phyloP scores from a whole-genome alignment of 23 tunicate species.

The Trididemnum clinides region DNA sequence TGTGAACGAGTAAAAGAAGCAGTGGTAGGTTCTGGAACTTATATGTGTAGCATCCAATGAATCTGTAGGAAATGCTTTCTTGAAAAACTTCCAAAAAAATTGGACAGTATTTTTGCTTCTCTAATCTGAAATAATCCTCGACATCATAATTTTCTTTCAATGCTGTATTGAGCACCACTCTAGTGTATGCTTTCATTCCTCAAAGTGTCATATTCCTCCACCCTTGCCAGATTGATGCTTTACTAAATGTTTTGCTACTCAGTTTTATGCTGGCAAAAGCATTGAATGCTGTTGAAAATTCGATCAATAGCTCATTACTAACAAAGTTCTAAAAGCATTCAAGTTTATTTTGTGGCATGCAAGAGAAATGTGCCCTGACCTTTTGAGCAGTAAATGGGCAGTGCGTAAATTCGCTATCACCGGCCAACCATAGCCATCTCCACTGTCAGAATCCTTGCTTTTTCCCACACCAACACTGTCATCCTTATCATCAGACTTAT shows the following conservation, averaged over 20 bases:
- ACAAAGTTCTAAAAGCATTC: not conserved
- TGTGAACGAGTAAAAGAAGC: too few species aligned
- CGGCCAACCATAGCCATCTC: not conserved
- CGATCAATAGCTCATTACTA: not conserved
- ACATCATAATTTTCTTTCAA: not conserved
- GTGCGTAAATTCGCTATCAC: not conserved
- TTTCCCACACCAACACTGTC: not conserved
- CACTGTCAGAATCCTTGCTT: not conserved
- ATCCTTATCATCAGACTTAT: not conserved
- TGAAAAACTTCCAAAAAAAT: too few species aligned
- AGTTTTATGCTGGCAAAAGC: not conserved
- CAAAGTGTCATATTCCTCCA: not conserved
- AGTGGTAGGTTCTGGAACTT: too few species aligned
- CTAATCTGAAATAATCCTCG: not conserved
- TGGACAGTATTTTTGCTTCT: not conserved
- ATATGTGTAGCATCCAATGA: too few species aligned
- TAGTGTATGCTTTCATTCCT: not conserved
- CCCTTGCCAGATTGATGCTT: not conserved
- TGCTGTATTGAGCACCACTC: not conserved
- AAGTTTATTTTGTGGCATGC: not conserved
- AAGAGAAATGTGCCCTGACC: not conserved
- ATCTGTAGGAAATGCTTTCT: too few species aligned
- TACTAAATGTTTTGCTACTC: not conserved
- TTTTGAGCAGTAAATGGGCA: not conserved
- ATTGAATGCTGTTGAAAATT: not conserved